Evolutionary conservation across 2,113 vertebrate genomes (phyloP).

Genomic region (Dicaeum eximium): DNA sequence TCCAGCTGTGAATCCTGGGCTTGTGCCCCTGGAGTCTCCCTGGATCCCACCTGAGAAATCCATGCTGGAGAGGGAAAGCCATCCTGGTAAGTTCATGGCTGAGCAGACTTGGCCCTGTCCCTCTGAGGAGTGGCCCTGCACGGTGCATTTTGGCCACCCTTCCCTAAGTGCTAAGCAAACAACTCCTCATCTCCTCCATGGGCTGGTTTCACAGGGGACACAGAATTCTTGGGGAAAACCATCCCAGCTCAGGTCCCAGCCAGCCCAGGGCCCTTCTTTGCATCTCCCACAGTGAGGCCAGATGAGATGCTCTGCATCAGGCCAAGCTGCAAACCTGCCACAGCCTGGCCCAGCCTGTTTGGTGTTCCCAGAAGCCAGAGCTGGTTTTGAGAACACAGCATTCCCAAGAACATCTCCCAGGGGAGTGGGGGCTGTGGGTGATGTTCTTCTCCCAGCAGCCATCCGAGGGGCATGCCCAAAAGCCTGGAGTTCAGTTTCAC

Average conservation of each 20-base stretch:
- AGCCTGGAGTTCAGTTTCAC: neutral
- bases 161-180: neutral
- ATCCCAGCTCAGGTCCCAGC: neutral
- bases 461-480: neutral
- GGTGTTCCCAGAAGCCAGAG: neutral
- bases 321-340: rapidly evolving
- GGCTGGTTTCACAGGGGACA: neutral
- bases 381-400: neutral
- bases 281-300: neutral
- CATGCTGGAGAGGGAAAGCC: neutral
- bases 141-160: neutral
- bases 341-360: neutral
- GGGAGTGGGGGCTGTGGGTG: neutral
- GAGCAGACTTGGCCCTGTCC: neutral
- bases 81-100: rapidly evolving
- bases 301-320: neutral
- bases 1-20: neutral
- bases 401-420: neutral
- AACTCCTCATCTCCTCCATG: neutral
- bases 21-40: rapidly evolving
- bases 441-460: neutral
- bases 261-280: neutral
- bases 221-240: neutral
- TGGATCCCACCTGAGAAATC: neutral
- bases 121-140: neutral